Evolutionary conservation across 2,888 invertebrate genomes (phyloP).

Genomic region (Scaptomyza tumidula): DNA sequence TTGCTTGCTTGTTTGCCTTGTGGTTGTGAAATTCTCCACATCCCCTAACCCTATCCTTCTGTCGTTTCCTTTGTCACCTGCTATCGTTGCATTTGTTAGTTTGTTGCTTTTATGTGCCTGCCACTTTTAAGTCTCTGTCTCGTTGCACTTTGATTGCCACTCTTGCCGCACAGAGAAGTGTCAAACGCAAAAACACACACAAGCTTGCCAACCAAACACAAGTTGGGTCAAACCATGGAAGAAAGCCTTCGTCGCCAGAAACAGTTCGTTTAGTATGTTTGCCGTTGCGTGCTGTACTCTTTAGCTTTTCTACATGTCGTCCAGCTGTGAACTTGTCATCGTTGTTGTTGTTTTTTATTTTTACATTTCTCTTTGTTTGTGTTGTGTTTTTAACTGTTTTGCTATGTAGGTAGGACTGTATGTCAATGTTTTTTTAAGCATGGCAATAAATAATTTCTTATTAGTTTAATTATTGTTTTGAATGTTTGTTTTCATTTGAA

Average conservation of each 20-base stretch:
- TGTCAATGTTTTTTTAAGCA: neutral
- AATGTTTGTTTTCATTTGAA: too few relatives aligned
- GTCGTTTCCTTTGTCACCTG: conserved; percentile 7
- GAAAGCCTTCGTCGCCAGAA: conserved; percentile 11
- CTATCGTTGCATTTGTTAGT: conserved; percentile 35
- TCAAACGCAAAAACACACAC: conserved; percentile 57
- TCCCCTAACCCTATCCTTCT: neutral
- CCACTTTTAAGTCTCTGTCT: conserved; percentile 61
- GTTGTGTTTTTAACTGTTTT: neutral
- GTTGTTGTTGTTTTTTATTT: conserved; percentile 9
- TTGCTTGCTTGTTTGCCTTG: conserved; percentile 67
- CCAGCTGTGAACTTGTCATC: conserved; percentile 43
- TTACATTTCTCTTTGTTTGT: neutral
- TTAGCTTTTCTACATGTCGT: neutral
- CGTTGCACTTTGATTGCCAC: conserved; percentile 66
- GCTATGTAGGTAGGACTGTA: neutral
- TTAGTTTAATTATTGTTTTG: too few relatives aligned
- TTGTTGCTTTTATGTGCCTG: conserved; percentile 59
- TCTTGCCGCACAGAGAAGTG: conserved; percentile 45
- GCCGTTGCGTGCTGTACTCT: neutral
- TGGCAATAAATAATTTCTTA: too few relatives aligned
- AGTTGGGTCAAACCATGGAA: neutral
- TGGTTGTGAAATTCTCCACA: conserved; percentile 42
- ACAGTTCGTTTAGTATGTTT: conserved; percentile 16
- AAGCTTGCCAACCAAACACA: conserved; percentile 13